Conservation (phyloP, 2,888 invertebrate species). For the Sarcophaga carnaria region DNA sequence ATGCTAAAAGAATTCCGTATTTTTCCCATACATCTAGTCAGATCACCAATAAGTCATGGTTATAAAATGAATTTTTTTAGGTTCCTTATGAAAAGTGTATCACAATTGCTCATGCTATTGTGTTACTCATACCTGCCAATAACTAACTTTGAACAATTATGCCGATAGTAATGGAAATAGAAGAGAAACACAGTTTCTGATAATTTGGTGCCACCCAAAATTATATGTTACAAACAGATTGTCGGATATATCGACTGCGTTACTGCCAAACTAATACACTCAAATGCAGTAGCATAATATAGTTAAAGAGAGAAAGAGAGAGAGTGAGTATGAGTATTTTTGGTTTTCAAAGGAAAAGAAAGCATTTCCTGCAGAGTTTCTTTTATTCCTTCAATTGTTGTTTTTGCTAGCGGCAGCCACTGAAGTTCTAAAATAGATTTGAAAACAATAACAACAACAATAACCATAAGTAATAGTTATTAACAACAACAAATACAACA, state of each 20-base stretch:
- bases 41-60: no score
- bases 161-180: slow-evolving; percentile 2
- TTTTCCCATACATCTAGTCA: no score
- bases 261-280: slow-evolving; percentile 26
- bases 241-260: no score
- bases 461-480: slow-evolving; percentile 44
- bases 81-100: no score
- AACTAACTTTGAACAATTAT: not conserved
- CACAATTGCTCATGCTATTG: no score
- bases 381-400: not conserved
- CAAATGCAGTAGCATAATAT: not conserved
- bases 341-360: slow-evolving; percentile 42
- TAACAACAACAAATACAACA: slow-evolving; percentile 42
- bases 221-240: not conserved
- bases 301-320: no score
- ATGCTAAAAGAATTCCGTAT: no score
- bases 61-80: no score
- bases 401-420: slow-evolving; percentile 54
- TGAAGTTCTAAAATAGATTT: slow-evolving; percentile 50
- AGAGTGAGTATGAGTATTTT: not conserved
- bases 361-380: slow-evolving; percentile 68
- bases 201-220: slow-evolving; percentile 56
- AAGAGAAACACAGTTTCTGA: slow-evolving; percentile 11
- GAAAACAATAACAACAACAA: slow-evolving; percentile 24
- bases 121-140: not conserved